Conservation (phyloP, 2,797 vertebrate genomes). For the Chromobotia macracanthus region DNA sequence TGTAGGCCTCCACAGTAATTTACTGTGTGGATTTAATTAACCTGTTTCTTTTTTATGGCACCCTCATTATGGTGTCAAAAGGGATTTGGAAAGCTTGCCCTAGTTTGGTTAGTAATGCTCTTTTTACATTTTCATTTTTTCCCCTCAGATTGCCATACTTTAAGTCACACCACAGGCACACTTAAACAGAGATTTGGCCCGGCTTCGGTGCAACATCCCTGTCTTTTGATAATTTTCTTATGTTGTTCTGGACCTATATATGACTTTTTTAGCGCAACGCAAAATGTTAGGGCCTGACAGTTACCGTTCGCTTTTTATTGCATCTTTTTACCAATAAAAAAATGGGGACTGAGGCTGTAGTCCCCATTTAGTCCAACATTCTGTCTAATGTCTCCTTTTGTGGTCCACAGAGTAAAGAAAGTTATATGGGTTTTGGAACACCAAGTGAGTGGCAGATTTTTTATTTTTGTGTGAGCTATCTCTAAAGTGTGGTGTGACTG, state of each 20-base stretch:
- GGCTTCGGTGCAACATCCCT: background rate
- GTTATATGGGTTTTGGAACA: background rate
- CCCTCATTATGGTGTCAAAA: constrained; percentile 61
- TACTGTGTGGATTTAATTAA: constrained; percentile 68
- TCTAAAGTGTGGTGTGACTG: background rate
- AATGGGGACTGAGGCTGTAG: too few relatives aligned
- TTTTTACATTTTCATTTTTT: constrained; percentile 41
- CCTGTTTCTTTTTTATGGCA: constrained; percentile 68
- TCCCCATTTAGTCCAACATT: too few relatives aligned
- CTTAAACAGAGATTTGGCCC: background rate
- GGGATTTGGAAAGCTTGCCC: constrained; percentile 60
- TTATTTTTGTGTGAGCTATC: background rate
- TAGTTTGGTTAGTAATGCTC: constrained; percentile 61
- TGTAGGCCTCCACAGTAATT: constrained; percentile 48
- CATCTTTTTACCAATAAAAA: too few relatives aligned
- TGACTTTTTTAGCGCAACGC: too few relatives aligned
- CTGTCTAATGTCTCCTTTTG: too few relatives aligned
- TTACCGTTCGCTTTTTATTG: too few relatives aligned
- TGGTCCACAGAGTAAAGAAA: background rate
- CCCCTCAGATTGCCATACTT: constrained; percentile 39
- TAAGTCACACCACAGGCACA: constrained; percentile 23
- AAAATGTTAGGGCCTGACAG: too few relatives aligned
- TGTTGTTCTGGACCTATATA: too few relatives aligned
- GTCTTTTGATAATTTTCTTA: background rate
- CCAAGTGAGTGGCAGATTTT: background rate